These are phyloP conservation scores for Resseliella maxima DNA, from an alignment of 2,888 invertebrate genomes.

Conservation along the genomic window DNA sequence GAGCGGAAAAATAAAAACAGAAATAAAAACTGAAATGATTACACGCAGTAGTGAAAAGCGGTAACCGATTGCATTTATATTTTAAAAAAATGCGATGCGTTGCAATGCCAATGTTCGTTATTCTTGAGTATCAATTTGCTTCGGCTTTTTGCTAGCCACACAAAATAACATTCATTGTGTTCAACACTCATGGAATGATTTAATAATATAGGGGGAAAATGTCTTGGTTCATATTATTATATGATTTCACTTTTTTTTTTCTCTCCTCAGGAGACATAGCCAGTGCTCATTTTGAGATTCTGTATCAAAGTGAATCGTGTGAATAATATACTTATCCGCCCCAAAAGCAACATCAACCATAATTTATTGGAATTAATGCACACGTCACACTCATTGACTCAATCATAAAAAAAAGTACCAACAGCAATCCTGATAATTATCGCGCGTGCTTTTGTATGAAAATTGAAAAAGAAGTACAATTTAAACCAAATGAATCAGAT, in stretches of 20 bases:
- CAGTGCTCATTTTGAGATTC: not conserved
- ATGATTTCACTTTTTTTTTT: not conserved
- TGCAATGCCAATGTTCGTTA: not conserved
- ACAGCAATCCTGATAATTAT: slow-evolving; percentile 18
- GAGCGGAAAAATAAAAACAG: too few relatives aligned
- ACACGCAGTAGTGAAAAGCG: not conserved
- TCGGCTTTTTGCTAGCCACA: not conserved
- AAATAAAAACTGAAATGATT: not conserved
- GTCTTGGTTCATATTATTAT: not conserved
- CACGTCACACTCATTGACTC: not conserved
- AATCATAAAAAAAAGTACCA: not conserved
- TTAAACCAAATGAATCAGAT: slow-evolving; percentile 18
- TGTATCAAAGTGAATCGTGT: slow-evolving; percentile 50
- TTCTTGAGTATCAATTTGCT: not conserved
- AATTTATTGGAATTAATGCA: slow-evolving; percentile 46
- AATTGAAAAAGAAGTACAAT: not conserved
- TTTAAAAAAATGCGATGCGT: not conserved
- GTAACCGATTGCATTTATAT: not conserved
- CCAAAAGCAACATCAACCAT: slow-evolving; percentile 13
- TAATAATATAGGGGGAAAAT: not conserved
- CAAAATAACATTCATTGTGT: slow-evolving; percentile 39
- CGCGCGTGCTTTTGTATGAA: not conserved
- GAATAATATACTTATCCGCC: slow-evolving; percentile 33
- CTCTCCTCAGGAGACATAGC: not conserved
- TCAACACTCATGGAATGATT: not conserved